Evolutionary conservation across 2,888 invertebrate species (phyloP).

Genomic region (Platyscelio sp.): DNA sequence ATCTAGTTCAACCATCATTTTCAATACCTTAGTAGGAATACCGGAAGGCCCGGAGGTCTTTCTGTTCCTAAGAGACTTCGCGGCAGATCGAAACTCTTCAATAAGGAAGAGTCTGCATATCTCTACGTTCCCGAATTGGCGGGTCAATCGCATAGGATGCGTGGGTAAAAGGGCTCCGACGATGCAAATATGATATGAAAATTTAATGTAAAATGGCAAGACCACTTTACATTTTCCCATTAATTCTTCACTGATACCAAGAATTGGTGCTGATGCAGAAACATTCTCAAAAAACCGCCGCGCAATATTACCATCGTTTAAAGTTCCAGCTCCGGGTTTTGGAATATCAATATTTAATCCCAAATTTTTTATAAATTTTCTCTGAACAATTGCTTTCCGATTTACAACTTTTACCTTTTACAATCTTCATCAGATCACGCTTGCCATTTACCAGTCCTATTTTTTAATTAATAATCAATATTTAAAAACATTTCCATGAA

Average conservation of each 20-base stretch:
- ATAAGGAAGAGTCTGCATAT: too few species aligned
- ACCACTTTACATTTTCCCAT: too few species aligned
- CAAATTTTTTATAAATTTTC: conserved; percentile 18
- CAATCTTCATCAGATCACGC: conserved; percentile 1
- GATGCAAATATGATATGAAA: too few species aligned
- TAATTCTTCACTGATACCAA: not conserved
- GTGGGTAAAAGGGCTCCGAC: too few species aligned
- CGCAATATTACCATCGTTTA: conserved; percentile 45
- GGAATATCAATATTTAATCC: conserved; percentile 37
- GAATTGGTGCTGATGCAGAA: conserved; percentile 24
- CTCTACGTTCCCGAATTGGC: too few species aligned
- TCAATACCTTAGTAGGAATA: too few species aligned
- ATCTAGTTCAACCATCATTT: too few species aligned
- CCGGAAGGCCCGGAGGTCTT: too few species aligned
- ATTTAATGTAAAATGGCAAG: too few species aligned
- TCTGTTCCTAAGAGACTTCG: too few species aligned
- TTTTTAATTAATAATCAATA: not conserved
- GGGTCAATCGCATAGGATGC: too few species aligned
- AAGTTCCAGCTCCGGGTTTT: conserved; percentile 40
- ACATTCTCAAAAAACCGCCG: conserved; percentile 52
- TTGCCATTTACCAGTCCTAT: conserved; percentile 5
- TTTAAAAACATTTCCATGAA: conserved; percentile 6
- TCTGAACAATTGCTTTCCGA: conserved; percentile 24
- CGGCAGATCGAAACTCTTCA: too few species aligned
- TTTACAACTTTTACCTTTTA: not conserved